Evolutionary conservation across 2,888 invertebrate genomes (phyloP), one percentile per base, ranked within the genome.

Genomic region (Nomada flava): DNA sequence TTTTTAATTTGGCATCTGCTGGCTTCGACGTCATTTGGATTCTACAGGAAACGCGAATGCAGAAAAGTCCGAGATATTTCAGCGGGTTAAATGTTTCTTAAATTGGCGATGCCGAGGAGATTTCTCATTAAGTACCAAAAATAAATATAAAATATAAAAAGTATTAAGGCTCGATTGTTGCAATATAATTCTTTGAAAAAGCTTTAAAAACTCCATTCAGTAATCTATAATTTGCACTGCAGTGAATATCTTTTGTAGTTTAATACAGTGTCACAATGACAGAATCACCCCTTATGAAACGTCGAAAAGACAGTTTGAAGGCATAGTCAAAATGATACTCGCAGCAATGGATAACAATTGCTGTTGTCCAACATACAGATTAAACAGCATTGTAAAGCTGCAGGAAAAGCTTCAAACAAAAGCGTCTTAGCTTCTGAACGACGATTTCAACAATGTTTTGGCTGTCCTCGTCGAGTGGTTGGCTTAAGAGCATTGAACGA

Each of bases 401-500:
- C 7, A 26, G 44, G 74, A 82, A 84, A 83, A 71, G 53, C 23
- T 26, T 23, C 36, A 62, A 64, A 84, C 65, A 76, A 83, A 79
- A 11, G 76, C 74, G 72, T 57, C 83, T 80, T 75, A 82, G 70
- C 70, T 70, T 64, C 63, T 57, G 79, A 79, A 82, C 79, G 62
- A 68, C 75, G 76, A 72, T 71, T 55, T 29, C 70, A 72, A 79
- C 79, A 59, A 72, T 62, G 26, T 62, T 72, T 70, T 18, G 69
- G 47, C 60, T 47, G 67, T 76, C 73, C 68, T 64, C 77, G 20
- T 70, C 59, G 79, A 81, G 79, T 75, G 76, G 79, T 79, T 68
- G 81, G 83, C 83, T 75, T 83, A 86, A 77, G 85, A 78, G 89
- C 84, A 85, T 83, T 88, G 87, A 90, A 81, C 83, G 76, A 87